Evolutionary conservation across 2,888 invertebrate species (phyloP), one percentile per base, ranked within the genome.

Genomic region (Corythucha ciliata): DNA sequence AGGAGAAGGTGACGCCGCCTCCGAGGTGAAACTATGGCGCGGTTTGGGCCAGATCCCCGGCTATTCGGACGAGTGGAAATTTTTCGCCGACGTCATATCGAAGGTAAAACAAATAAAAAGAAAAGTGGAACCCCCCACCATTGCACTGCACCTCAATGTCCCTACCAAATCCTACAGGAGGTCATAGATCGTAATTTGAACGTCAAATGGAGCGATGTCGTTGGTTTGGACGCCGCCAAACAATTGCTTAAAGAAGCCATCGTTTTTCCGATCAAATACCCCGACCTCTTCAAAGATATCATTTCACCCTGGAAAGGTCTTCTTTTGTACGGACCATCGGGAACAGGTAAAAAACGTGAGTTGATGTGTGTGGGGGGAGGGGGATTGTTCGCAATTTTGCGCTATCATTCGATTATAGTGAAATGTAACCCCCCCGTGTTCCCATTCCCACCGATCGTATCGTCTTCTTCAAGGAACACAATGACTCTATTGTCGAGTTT

Each of bases 231-330:
- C 2, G 70, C 76, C 8, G 83, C 87, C 7, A 86, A 90, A 65
- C 75, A 76, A 61, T 67, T 83, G 52, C 71, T 93, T 14, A 85
- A 87, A 72, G 92, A 94, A 69, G 83, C 91, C 0, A 81, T 90
- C 0, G 75, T 92, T 3, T 87, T 88, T 64, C 87, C 88, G 5
- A 70, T 80, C 1, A 76, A 79, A 57, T 80, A 81, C 65, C 87
- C 87, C 0, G 74, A 78, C 45, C 67, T 86, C 12, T 88, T 87
- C 64, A 74, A 72, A 0, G 78, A 79, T 1, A 71, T 75, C 36
- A 64, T 81, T 12, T 78, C 81, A 57, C 88, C 92, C 0, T 96
- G 94, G 92, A 83, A 83, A 60, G 87, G 86, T 0, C 70, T 86
- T 32, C 69, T 76, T 67, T 67, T 86, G n/a, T 81, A 80, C 61